Evolutionary conservation across 2,113 vertebrate genomes (phyloP).

Genomic region (Bufo gargarizans): DNA sequence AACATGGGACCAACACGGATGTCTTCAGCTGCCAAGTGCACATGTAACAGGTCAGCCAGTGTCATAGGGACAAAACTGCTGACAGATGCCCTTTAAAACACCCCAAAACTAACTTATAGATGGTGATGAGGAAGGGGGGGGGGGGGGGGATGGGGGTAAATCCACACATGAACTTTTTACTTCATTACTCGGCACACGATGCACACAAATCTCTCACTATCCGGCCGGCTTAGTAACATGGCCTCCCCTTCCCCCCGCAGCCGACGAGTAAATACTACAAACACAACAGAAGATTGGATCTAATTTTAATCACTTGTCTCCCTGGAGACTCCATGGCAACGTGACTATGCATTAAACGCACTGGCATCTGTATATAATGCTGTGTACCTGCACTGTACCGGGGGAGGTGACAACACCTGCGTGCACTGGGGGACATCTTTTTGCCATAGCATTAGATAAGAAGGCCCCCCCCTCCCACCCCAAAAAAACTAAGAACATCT

Average conservation of each 20-base stretch:
- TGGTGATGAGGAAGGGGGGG: no score
- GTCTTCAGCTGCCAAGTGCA: no score
- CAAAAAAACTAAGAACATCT: no score
- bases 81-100: no score
- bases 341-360: conserved; percentile 70
- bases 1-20: no score
- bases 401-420: background rate
- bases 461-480: no score
- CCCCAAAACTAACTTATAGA: no score
- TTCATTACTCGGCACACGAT: background rate
- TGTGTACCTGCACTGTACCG: background rate
- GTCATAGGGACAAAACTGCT: no score
- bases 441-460: no score
- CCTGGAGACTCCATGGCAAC: conserved; percentile 94
- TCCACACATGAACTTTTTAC: background rate
- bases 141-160: background rate
- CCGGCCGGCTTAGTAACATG: background rate
- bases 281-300: conserved; percentile 70
- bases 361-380: background rate
- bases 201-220: background rate
- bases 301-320: conserved; percentile 86
- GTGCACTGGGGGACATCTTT: no score
- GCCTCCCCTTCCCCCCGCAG: background rate
- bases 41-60: no score
- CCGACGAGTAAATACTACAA: conserved; percentile 59